Evolutionary conservation across 2,888 invertebrate species (phyloP), one percentile per base, ranked within the genome.

Genomic region (Osmoderma eremita): DNA sequence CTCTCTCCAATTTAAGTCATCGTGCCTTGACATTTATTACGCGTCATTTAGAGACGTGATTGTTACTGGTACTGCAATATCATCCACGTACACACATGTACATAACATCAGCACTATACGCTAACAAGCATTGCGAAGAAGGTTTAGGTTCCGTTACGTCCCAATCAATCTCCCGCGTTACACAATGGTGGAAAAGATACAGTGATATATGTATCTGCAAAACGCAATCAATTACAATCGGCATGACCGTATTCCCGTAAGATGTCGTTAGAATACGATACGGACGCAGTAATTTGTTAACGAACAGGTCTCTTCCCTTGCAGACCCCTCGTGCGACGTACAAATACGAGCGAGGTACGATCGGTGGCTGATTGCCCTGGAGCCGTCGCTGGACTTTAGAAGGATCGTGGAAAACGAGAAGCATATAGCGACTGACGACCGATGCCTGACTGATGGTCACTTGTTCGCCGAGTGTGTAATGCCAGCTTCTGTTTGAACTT

Each of bases 191-290:
- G 30, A 36, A 17, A 53, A 38, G 22, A 50, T 50, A 13, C 49
- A 18, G 30, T 30, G 30, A 36, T 42, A 41, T 39, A 38, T 39
- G 4, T 15, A 10, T 53, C 53, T 15, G 42, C 45, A 58, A 24
- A 45, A 42, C 45, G 24, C 13, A 58, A 58, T 58, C 58, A 45
- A 58, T 42, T 58, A 58, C 58, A 45, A 58, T 45, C 17, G 58
- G 24, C 45, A 18, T 6, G 38, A 17, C 17, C 8, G 58, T 65
- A 79, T 78, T 78, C 78, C 77, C 78, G 72, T 73, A 75, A 77
- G 77, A 77, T 78, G 74, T 78, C 77, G 77, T 78, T 79, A 79
- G 77, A 77, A 78, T 73, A 72, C 72, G 78, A 78, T 73, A 76
- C 36, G n/a, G 38, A 38, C 36, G 38, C 48, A 36, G 30, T 41